phyloP scores from a whole-genome alignment of 2,113 vertebrate species.

The Odocoileus virginianus region DNA sequence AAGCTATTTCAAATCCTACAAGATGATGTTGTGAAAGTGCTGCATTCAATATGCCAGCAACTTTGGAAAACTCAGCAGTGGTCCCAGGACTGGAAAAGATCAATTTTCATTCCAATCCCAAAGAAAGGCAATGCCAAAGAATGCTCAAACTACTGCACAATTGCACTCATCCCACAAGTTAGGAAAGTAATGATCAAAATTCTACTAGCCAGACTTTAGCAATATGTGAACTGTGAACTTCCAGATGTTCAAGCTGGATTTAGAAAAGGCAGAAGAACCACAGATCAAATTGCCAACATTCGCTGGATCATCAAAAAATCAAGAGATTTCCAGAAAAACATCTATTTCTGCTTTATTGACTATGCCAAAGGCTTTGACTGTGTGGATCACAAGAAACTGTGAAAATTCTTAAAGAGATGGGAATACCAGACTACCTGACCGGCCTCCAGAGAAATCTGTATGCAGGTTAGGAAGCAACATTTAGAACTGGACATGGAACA shows the following conservation, averaged over 20 bases:
- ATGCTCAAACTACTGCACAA: neutral
- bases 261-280: neutral
- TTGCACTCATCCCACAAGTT: neutral
- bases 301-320: neutral
- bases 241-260: neutral
- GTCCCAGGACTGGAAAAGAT: neutral
- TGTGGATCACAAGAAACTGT: neutral
- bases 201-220: neutral
- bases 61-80: neutral
- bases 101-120: neutral
- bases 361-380: neutral
- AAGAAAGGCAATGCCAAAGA: neutral
- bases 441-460: fast-evolving
- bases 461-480: neutral
- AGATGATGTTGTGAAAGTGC: neutral
- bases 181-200: neutral
- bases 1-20: neutral
- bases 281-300: neutral
- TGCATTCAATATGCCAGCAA: neutral
- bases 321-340: neutral
- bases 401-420: neutral
- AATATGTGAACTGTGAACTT: fast-evolving
- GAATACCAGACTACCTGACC: neutral
- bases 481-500: neutral
- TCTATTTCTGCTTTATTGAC: neutral